Percentiles rank a stretch among this genome's conserved stretches.
Evolutionary conservation across 2,888 invertebrate genomes (phyloP).

Genomic region (Eulithis prunata): DNA sequence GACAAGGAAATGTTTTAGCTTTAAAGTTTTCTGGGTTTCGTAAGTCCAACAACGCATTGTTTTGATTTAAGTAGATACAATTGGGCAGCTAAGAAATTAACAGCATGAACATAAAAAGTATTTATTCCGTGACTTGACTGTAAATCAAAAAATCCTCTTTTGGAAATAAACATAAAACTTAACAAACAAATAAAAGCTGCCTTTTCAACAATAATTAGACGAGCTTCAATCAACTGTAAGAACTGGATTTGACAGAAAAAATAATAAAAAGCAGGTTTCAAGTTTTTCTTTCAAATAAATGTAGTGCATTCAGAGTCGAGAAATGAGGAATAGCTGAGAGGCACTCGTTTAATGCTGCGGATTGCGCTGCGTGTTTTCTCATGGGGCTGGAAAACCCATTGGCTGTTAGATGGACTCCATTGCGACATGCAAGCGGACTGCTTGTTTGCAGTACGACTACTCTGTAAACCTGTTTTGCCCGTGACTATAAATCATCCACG

Average conservation of each 20-base stretch:
- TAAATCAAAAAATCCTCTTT: background rate
- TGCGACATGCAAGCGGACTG: background rate
- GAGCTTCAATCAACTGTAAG: slow-evolving; percentile 44
- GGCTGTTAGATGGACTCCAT: slow-evolving; percentile 23
- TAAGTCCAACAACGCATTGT: too few species aligned
- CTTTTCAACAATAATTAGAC: slow-evolving; percentile 31
- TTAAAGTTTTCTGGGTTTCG: too few species aligned
- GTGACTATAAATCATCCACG: too few species aligned
- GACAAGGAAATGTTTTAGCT: too few species aligned
- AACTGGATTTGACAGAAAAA: slow-evolving; percentile 44
- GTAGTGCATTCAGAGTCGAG: slow-evolving; percentile 51
- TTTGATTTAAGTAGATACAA: too few species aligned
- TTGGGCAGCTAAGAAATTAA: too few species aligned
- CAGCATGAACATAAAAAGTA: too few species aligned
- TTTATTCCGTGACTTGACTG: too few species aligned
- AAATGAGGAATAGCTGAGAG: slow-evolving; percentile 41
- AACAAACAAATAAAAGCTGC: slow-evolving; percentile 31
- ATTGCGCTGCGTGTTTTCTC: slow-evolving; percentile 45
- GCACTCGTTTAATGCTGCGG: slow-evolving; percentile 21
- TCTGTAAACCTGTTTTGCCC: background rate
- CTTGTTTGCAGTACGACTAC: background rate
- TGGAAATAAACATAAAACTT: slow-evolving; percentile 2
- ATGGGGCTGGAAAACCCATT: slow-evolving; percentile 44
- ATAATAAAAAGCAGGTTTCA: slow-evolving; percentile 43
- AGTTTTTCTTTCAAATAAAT: slow-evolving; percentile 58